Evolutionary conservation across 2,797 vertebrate species (phyloP), one percentile per base, ranked within the genome.

Genomic region (Lutjanus argentimaculatus): DNA sequence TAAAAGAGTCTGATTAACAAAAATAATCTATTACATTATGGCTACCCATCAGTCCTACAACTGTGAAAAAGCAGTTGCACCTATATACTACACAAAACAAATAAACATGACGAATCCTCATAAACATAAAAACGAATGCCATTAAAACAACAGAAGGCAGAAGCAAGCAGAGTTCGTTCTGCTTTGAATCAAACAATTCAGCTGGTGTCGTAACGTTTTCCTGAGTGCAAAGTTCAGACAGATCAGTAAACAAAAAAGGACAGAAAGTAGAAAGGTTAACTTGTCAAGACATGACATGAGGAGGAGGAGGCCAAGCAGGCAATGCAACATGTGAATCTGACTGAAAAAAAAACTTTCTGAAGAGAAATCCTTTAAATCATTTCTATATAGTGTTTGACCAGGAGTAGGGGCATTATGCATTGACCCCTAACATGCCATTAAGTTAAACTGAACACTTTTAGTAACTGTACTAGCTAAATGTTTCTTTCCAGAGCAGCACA

Each of bases 181-280:
- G 79, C 82, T 85, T 79, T 46, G 71, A 89, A 82, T 84, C 70
- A 85, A 81, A 88, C 52, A 64, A 85, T 71, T 79, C 72, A 82
- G 92, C 93, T 92, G 89, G 88, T 91, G 86, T 88, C 5, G 58
- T 79, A 91, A 89, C 74, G 73, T 77, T 89, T 93, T 94, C 93
- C 93, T 95, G 93, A 94, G 94, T 91, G 90, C 85, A 92, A 88
- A 88, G 84, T 85, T 91, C 79, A 85, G 66, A 77, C 55, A 71
- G 77, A 86, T 83, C 74, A 67, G 73, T 78, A 80, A 85, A 83
- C 16, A 13, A 83, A 42, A 52, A 64, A 66, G 14, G 30, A 45
- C 25, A 48, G 17, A n/a, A 46, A 25, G 21, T 36, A 36, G 30
- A 36, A 36, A 36, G 30, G 30, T 36, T 36, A 36, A 25, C 25